Evolutionary conservation across 2,113 vertebrate species (phyloP).

Genomic region (Tichodroma muraria): DNA sequence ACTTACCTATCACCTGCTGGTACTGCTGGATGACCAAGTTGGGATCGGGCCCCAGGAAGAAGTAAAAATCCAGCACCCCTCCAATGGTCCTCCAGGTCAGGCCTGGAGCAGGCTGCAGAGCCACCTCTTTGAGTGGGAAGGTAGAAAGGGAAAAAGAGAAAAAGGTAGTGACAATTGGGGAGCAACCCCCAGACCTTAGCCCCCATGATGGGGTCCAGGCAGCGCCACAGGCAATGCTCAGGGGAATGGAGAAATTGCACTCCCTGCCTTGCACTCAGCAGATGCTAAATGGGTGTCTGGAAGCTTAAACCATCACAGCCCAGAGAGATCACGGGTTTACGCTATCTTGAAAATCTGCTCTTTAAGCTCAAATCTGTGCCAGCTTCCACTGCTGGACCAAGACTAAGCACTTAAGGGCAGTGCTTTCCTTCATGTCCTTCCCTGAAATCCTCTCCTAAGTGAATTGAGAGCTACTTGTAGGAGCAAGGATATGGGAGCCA

Average conservation of each 20-base stretch:
- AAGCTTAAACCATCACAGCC: not conserved
- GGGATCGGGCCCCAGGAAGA: conserved; percentile 80
- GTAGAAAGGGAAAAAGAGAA: not conserved
- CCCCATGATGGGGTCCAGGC: fast-evolving
- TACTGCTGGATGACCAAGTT: conserved; percentile 79
- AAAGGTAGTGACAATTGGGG: not conserved
- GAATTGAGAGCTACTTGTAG: not conserved
- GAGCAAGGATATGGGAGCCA: not conserved
- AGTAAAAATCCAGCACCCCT: conserved; percentile 84
- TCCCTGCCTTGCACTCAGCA: not conserved
- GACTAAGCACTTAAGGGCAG: not conserved
- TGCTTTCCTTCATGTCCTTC: not conserved
- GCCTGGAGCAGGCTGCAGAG: conserved; percentile 79
- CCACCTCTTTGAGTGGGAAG: conserved; percentile 66
- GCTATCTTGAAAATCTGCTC: not conserved
- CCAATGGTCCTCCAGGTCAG: conserved; percentile 87
- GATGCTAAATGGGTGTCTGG: not conserved
- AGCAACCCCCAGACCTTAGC: not conserved
- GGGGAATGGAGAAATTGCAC: not conserved
- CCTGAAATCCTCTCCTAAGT: not conserved
- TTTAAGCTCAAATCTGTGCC: not conserved
- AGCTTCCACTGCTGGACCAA: not conserved
- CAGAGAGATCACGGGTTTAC: not conserved
- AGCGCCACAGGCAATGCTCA: not conserved
- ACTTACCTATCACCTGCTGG: conserved; percentile 81